Evolutionary conservation across 2,113 vertebrate genomes (phyloP), one percentile per base, ranked within the genome.

Genomic region (Bufo gargarizans): DNA sequence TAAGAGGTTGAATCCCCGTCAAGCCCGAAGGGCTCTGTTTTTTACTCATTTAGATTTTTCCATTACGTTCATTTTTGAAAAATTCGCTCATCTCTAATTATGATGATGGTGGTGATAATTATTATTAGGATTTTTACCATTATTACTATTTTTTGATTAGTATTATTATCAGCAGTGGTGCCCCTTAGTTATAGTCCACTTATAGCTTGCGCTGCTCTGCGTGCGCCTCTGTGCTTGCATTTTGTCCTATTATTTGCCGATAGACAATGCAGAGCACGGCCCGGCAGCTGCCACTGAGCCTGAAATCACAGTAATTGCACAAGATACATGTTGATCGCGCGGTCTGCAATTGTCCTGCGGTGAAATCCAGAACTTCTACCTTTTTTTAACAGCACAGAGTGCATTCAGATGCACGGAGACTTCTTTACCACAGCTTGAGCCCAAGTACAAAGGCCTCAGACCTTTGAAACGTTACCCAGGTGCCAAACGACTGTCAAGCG

Each of bases 391-490:
- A 79, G 17, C 55, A 22, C 19, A 86, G 72, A 76, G 71, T 56
- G 33, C 33, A 56, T 67, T 86, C 85, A 86, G 53, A 67, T 79
- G 69, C 16, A 47, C 43, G 13, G 3, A 50, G 49, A 33, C 14
- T 69, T 71, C 65, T 43, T 77, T 84, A 13, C 61, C 61, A 45
- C 85, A 43, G 61, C 45, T 80, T 56, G 77, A 80, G 61, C 49
- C 49, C 20, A 80, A 71, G 61, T 43, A 87, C 33, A 79, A 87
- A 80, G 85, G 45, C 20, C 49, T 43, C 16, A 45, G 58, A 86
- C 76, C 77, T 87, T 80, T 87, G 49, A 80, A 71, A 71, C 19
- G 11, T 33, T 87, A 77, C 56, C 76, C 49, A 67, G 61, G 63
- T 69, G 77, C 69, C 61, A 79, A 67, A 53, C 49, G 22, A 56